Percentiles rank a stretch among this genome's conserved stretches.
Evolutionary conservation across 1,140 invertebrate genomes (phyloP).

Genomic region (Magallana gigas): DNA sequence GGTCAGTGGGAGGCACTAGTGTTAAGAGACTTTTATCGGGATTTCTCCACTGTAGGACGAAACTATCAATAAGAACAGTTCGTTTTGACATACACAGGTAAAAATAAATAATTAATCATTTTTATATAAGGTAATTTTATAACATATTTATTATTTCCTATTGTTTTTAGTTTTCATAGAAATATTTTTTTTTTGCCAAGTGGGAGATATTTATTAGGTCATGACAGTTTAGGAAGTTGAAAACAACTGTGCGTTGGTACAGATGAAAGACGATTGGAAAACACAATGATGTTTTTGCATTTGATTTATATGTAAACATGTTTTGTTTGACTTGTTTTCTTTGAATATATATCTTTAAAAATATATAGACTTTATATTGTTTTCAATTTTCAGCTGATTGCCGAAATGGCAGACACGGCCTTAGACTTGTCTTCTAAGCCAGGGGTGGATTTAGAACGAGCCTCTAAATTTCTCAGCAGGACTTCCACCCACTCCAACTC

Average conservation of each 20-base stretch:
- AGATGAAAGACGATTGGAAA: too few species aligned
- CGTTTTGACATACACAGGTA: conserved; percentile 26
- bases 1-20: conserved; percentile 44
- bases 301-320: too few species aligned
- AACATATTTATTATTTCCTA: not conserved
- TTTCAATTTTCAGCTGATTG: not conserved
- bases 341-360: not conserved
- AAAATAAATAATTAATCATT: conserved; percentile 18
- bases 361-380: not conserved
- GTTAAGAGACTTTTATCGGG: not conserved
- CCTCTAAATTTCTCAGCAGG: conserved; percentile 41
- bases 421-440: conserved; percentile 69
- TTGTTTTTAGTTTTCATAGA: not conserved
- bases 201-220: not conserved
- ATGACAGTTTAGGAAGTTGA: too few species aligned
- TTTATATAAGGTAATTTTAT: not conserved
- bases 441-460: conserved; percentile 6
- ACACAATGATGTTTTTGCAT: too few species aligned
- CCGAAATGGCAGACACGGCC: conserved; percentile 67
- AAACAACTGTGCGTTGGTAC: too few species aligned
- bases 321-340: too few species aligned
- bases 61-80: conserved; percentile 17
- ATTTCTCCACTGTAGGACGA: conserved; percentile 27
- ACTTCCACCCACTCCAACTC: conserved; percentile 43
- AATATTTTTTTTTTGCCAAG: not conserved